Percentiles rank a stretch among this genome's conserved stretches.
phyloP scores from a whole-genome alignment of 2,113 vertebrate species.

The Gasterosteus aculeatus region DNA sequence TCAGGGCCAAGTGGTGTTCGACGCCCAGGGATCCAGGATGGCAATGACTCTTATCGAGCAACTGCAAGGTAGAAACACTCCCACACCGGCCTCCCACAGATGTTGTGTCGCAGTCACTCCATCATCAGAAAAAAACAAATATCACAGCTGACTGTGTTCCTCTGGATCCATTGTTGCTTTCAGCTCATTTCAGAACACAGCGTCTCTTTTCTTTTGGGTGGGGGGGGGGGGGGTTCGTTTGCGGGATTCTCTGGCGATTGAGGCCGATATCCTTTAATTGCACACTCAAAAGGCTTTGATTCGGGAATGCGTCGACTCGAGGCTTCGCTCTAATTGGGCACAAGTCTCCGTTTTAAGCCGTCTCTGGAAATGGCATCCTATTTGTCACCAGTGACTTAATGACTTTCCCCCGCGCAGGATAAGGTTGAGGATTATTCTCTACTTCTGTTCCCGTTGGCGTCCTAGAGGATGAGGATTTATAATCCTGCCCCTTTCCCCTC shows the following conservation, averaged over 20 bases:
- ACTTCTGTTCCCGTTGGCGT: constrained; percentile 61
- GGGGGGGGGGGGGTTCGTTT: not conserved
- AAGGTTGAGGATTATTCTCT: constrained; percentile 70
- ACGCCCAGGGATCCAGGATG: constrained; percentile 96
- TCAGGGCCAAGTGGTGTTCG: constrained; percentile 96
- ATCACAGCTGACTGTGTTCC: constrained; percentile 8
- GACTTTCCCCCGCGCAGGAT: constrained; percentile 61
- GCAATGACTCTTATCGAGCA: constrained; percentile 97
- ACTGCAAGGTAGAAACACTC: constrained; percentile 86
- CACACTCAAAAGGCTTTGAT: constrained; percentile 7
- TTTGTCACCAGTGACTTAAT: constrained; percentile 74
- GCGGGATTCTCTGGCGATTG: constrained; percentile 4
- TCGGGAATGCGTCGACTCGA: constrained; percentile 50
- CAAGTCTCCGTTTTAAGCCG: constrained; percentile 52
- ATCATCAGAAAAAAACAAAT: constrained; percentile 3
- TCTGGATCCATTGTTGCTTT: constrained; percentile 34
- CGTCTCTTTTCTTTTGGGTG: not conserved
- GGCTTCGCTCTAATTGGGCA: constrained; percentile 66
- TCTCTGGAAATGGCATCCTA: constrained; percentile 63
- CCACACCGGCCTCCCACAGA: constrained; percentile 9
- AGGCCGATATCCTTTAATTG: constrained; percentile 41
- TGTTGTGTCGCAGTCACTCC: constrained; percentile 18
- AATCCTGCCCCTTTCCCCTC: constrained; percentile 53
- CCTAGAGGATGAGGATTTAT: constrained; percentile 62
- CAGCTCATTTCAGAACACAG: constrained; percentile 10